These are phyloP conservation scores for Grantiella picta DNA, from an alignment of 2,113 vertebrate genomes.

Conservation along the genomic window DNA sequence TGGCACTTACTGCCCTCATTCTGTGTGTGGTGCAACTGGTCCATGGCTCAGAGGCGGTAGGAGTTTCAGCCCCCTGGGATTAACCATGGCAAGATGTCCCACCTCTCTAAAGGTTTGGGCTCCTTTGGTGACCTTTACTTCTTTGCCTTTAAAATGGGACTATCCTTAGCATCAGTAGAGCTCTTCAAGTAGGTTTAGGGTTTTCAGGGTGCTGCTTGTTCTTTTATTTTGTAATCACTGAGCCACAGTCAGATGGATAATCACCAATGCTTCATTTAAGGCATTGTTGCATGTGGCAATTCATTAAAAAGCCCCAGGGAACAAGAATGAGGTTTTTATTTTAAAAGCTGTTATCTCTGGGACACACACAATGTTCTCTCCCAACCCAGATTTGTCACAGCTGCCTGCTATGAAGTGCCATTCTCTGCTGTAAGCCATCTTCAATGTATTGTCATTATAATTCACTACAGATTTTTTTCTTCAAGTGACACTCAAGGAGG, in stretches of 20 bases:
- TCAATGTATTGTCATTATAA: slow-evolving; percentile 30
- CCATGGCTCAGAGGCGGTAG: not conserved
- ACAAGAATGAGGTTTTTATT: slow-evolving; percentile 30
- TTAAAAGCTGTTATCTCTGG: slow-evolving; percentile 36
- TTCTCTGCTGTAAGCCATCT: slow-evolving; percentile 21
- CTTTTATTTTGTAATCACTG: not conserved
- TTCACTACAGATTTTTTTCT: slow-evolving; percentile 10
- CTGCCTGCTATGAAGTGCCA: not conserved
- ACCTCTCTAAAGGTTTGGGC: not conserved
- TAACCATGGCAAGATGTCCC: not conserved
- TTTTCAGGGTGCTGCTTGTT: not conserved
- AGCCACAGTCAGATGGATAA: not conserved
- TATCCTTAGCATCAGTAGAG: not conserved
- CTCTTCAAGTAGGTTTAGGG: not conserved
- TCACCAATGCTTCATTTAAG: not conserved
- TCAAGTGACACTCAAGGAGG: not conserved
- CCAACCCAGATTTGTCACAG: slow-evolving; percentile 40
- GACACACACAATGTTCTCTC: slow-evolving; percentile 19
- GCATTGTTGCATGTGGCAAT: not conserved
- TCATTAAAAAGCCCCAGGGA: slow-evolving; percentile 24
- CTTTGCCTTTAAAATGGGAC: not conserved
- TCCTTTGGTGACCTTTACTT: not conserved
- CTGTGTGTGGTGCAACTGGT: not conserved
- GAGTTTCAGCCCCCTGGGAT: not conserved
- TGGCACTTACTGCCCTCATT: not conserved